These are phyloP conservation scores for Mesitornis unicolor DNA, from an alignment of 2,113 vertebrate species.

Conservation along the genomic window DNA sequence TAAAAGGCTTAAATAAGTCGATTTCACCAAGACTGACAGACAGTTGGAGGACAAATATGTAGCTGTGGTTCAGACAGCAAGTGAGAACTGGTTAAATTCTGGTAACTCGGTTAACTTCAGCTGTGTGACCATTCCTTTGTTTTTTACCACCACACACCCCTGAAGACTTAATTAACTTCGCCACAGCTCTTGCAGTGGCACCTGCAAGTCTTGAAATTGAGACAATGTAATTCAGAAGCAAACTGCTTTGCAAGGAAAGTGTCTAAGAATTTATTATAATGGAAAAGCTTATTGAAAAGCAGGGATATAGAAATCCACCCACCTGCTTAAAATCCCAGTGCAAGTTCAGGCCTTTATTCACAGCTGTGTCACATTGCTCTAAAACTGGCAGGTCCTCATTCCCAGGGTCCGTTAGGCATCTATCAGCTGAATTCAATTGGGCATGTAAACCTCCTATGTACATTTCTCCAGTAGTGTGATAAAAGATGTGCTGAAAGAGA, in stretches of 20 bases:
- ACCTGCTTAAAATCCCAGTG: conserved; percentile 53
- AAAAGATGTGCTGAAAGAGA: conserved; percentile 26
- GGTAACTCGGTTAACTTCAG: not conserved
- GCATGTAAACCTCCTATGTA: not conserved
- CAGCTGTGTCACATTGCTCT: conserved; percentile 9
- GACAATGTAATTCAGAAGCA: not conserved
- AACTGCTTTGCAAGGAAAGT: not conserved
- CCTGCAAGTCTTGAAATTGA: not conserved
- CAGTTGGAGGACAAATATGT: not conserved
- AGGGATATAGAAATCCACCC: not conserved
- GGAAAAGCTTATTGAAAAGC: not conserved
- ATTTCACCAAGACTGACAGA: not conserved
- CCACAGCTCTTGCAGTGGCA: not conserved
- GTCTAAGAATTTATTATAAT: not conserved
- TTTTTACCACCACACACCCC: not conserved
- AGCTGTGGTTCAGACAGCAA: not conserved
- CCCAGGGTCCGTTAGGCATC: conserved; percentile 22
- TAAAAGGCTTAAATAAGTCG: not conserved
- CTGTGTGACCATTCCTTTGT: not conserved
- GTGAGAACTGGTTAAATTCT: not conserved
- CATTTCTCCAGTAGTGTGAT: conserved; percentile 29
- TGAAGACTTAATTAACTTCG: not conserved
- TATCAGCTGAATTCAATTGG: not conserved
- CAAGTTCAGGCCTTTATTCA: not conserved
- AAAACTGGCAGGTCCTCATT: not conserved